Conservation (phyloP, 2,797 vertebrate species). For the Trachurus trachurus region DNA sequence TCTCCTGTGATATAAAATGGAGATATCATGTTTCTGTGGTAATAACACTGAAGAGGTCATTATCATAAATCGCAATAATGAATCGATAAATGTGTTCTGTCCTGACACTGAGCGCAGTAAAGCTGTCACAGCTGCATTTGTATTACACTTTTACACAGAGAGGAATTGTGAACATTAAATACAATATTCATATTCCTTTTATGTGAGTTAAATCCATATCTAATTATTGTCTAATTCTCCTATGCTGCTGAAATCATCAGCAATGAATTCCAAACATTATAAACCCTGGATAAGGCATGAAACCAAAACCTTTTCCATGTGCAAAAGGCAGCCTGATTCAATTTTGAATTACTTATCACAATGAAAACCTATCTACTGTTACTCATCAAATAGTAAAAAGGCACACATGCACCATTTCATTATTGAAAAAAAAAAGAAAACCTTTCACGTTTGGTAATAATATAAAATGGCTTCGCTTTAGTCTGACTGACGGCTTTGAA, state of each 20-base stretch:
- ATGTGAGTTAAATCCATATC: not conserved
- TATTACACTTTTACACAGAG: not conserved
- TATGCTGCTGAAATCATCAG: not conserved
- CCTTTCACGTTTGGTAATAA: not conserved
- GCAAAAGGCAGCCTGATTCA: not conserved
- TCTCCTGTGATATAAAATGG: conserved; percentile 8
- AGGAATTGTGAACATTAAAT: not conserved
- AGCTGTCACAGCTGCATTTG: not conserved
- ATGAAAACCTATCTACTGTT: not conserved
- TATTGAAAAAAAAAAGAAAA: not conserved
- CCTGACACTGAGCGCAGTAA: not conserved
- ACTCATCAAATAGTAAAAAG: conserved; percentile 3
- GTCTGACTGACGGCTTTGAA: not conserved
- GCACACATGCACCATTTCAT: not conserved
- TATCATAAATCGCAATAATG: not conserved
- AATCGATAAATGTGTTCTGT: not conserved
- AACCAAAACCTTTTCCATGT: not conserved
- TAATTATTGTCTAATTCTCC: no score
- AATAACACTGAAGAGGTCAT: not conserved
- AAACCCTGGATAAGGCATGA: not conserved
- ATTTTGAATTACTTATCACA: not conserved
- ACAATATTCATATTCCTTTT: not conserved
- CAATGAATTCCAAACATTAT: not conserved
- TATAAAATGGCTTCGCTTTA: not conserved
- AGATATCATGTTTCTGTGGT: conserved; percentile 9